Evolutionary conservation across 2,797 vertebrate species (phyloP), one percentile per base, ranked within the genome.

Genomic region (Alexandromys oeconomus): DNA sequence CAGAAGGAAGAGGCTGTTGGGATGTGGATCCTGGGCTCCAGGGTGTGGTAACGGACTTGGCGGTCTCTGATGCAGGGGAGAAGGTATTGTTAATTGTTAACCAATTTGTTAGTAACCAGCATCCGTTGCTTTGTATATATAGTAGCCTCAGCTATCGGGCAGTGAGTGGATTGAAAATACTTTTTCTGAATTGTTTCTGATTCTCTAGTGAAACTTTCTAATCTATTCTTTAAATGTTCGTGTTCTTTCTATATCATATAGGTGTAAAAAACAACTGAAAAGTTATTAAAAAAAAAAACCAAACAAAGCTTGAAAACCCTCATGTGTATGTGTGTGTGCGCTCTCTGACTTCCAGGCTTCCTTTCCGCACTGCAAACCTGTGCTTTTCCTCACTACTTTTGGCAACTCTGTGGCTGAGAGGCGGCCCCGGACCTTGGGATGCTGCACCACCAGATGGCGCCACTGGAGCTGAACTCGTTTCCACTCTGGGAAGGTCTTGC

Each of bases 51-150:
- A 97, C 98, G 73, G 92, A 98, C 97, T 65, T 89, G 87, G 76
- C 96, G 23, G 80, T 73, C 94, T 79, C 96, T 93, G 93, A 12
- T 93, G 87, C 95, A 31, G 97, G 98, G 80, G 96, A 98, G 93
- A 98, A 98, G 98, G 98, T 99, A 99, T 74, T 89, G 94, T 97
- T 96, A 94, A 99, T 65, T 91, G 94, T 97, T 96, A 96, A 98
- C 65, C 0, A 3, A 10, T 92, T 90, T 95, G 96, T 87, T 93
- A 86, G 97, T 93, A 65, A 67, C 80, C 8, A 65, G 46, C 82
- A 4, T 43, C 15, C 0, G 6, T 92, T 84, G 43, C 88, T 59
- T 78, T 95, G 74, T 88, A 19, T 91, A 48, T 87, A 9, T 84
- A 77, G 48, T 46, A 5, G 17, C 65, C 61, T 61, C 76, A 27